Conservation (phyloP, 2,888 invertebrate genomes). For the Oxystoma pomonae region DNA sequence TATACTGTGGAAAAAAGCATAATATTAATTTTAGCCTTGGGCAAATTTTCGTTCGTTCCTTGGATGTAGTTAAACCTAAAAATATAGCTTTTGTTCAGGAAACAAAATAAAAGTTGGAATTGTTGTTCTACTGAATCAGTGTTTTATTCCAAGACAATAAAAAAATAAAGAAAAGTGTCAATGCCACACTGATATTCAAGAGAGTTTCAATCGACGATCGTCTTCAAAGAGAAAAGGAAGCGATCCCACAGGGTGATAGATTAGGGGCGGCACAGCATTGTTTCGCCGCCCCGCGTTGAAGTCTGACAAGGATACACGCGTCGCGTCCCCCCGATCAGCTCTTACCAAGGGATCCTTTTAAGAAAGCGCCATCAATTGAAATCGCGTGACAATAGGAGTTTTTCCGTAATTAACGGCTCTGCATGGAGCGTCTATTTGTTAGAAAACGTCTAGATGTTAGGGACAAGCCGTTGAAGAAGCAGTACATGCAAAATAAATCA, state of each 20-base stretch:
- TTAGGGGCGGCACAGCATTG: conserved; percentile 45
- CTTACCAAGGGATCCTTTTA: conserved; percentile 40
- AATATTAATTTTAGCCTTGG: no score
- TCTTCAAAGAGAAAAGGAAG: conserved; percentile 15
- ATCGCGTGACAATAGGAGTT: conserved; percentile 43
- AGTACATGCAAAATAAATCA: no score
- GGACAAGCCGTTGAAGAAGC: no score
- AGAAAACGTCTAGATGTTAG: no score
- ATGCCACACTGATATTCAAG: neutral
- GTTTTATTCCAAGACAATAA: neutral
- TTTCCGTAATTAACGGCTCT: conserved; percentile 44
- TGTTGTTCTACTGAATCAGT: neutral
- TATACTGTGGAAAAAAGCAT: no score
- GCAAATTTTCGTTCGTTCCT: no score
- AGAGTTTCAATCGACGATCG: neutral
- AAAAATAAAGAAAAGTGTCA: neutral
- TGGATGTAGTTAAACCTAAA: no score
- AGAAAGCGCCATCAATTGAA: conserved; percentile 44
- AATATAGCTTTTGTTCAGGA: no score
- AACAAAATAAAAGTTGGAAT: no score
- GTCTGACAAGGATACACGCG: conserved; percentile 47
- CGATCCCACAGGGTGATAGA: conserved; percentile 48
- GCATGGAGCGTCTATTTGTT: neutral
- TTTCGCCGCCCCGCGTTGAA: conserved; percentile 40
- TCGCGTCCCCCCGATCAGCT: conserved; percentile 32